Evolutionary conservation across 1,140 invertebrate species (phyloP).

Genomic region (Mactra quadrangularis): DNA sequence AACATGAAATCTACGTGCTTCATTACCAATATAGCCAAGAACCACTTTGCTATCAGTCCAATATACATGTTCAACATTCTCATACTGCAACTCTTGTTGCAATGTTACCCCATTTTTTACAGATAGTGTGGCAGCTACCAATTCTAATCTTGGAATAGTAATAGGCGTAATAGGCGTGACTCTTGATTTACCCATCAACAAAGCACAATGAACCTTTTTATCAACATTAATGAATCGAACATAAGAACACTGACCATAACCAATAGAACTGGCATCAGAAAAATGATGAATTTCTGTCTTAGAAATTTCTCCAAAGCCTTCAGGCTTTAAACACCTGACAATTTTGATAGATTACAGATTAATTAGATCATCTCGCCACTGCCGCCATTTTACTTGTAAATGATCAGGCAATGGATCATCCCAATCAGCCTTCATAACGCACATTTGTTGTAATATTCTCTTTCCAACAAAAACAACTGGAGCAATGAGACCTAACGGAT

Average conservation of each 20-base stretch:
- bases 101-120: conserved; percentile 54
- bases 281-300: conserved; percentile 64
- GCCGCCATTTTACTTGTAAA: conserved; percentile 35
- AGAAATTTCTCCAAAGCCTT: conserved; percentile 46
- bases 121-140: conserved; percentile 66
- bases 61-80: too few species aligned
- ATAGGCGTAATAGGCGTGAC: conserved; percentile 63
- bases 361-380: conserved; percentile 57
- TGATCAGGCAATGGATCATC: conserved; percentile 54
- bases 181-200: conserved; percentile 66
- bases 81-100: neutral
- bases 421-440: conserved; percentile 40
- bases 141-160: conserved; percentile 67
- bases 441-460: conserved; percentile 58
- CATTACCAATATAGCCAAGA: too few species aligned
- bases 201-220: conserved; percentile 58
- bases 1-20: too few species aligned
- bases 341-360: conserved; percentile 45
- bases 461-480: conserved; percentile 58
- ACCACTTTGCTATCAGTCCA: too few species aligned
- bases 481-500: conserved; percentile 60
- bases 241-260: conserved; percentile 67
- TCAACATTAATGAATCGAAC: conserved; percentile 51
- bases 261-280: conserved; percentile 65
- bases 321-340: conserved; percentile 61